Evolutionary conservation across 2,888 invertebrate species (phyloP).

Genomic region (Phytoseiulus persimilis): DNA sequence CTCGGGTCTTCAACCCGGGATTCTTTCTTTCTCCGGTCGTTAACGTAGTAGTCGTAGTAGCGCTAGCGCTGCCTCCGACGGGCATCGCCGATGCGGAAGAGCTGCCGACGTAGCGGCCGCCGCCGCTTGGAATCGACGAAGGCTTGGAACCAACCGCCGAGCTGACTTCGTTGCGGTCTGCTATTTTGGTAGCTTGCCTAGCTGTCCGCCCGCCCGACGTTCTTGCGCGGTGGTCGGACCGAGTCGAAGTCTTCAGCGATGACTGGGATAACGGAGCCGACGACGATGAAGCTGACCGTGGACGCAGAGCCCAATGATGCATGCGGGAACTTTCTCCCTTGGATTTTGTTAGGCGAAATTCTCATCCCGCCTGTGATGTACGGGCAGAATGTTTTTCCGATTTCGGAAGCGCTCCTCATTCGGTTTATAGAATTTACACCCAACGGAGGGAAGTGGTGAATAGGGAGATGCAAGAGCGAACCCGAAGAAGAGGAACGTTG

Average conservation of each 20-base stretch:
- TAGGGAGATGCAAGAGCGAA: no score
- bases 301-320: background rate
- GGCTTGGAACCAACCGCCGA: background rate
- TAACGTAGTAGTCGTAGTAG: background rate
- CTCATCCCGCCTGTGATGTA: no score
- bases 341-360: background rate
- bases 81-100: constrained; percentile 5
- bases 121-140: background rate
- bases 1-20: constrained; percentile 5
- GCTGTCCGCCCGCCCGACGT: background rate
- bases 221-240: background rate
- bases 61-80: background rate
- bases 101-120: background rate
- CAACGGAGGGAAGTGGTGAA: no score
- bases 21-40: background rate
- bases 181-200: background rate
- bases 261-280: background rate
- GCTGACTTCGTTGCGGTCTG: background rate
- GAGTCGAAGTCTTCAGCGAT: background rate
- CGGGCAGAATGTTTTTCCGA: no score
- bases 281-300: background rate
- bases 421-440: no score
- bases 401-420: no score
- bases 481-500: no score
- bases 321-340: background rate